Base-by-base conservation (phyloP, 2,113 vertebrate species). In the Gnathonemus longibarbis region DNA sequence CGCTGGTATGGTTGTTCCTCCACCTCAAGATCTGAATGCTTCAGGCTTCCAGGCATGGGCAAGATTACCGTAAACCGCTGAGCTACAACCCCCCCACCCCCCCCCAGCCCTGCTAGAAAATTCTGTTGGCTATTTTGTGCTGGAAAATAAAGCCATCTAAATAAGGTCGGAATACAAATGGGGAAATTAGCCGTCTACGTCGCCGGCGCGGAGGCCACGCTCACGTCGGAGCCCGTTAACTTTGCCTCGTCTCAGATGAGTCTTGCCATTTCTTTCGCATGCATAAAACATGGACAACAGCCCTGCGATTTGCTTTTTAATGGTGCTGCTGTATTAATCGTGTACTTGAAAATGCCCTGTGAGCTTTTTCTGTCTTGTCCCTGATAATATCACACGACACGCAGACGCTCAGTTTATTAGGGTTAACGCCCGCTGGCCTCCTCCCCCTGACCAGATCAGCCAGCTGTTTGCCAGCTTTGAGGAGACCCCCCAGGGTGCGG, bases 401-500 rank as follows among this genome's bases (percentile, higher is more conserved):
- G 31, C 62, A 83, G 52, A 50, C 2, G 46, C 84, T n/a, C n/a
- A 2, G 1, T 50, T 87, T 4, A 49, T 87, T 49, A 19, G 24
- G 1, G 15, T 52, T 49, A 39, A 35, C 0, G 27, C 24, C 58
- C 27, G 17, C 46, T 0, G 1, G 6, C 10, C 50, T 77, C 19
- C 90, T 15, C 45, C 66, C 91, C 91, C 92, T 0, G 74, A 35
- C 53, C 96, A 99, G 98, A 95, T 98, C 89, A 95, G 95, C 9
- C 97, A 99, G 85, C 94, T 99, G 91, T 99, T 99, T 15, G 0
- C 94, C 74, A 97, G 96, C 91, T 99, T 99, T 92, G 97, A 98
- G 3, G 96, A 98, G 92, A 95, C 94, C 21, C 98, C 98, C 10
- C 93, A 97, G 90, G 98, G 98, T 83, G 97, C 98, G 0, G 98